A percentile compares a stretch with the other conserved stretches of the same genome.
Evolutionary conservation across 2,113 vertebrate species (phyloP).

Genomic region (Tringa solitaria): DNA sequence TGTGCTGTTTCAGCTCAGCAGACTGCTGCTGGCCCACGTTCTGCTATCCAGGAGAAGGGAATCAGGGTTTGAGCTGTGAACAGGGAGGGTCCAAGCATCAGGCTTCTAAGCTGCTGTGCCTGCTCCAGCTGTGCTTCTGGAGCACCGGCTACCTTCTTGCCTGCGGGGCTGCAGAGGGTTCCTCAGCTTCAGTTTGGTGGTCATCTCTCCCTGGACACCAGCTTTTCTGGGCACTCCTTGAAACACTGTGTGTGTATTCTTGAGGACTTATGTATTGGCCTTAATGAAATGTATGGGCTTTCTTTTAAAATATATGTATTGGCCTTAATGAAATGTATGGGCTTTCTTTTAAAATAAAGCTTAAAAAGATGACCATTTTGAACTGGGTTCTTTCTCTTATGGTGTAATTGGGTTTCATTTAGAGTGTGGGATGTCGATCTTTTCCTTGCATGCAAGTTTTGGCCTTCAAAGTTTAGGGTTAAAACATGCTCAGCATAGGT

Average conservation of each 20-base stretch:
- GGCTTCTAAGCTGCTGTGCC: neutral
- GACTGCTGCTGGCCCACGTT: rapidly evolving
- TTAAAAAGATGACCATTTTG: neutral
- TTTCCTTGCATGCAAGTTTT: neutral
- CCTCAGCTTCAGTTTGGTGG: neutral
- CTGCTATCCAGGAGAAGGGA: neutral
- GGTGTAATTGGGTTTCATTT: neutral
- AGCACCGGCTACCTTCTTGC: rapidly evolving
- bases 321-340: neutral
- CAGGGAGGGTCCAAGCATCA: too few relatives aligned
- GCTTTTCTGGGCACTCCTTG: neutral
- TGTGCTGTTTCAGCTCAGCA: neutral
- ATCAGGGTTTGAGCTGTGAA: neutral
- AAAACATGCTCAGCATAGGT: neutral
- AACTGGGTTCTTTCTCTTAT: neutral
- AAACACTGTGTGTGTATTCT: neutral
- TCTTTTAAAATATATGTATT: neutral
- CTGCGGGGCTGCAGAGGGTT: rapidly evolving
- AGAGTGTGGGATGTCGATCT: rapidly evolving
- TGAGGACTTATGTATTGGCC: neutral
- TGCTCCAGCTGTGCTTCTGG: neutral
- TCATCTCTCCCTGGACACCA: neutral
- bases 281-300: neutral
- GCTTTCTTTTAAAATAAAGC: neutral
- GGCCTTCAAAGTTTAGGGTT: neutral